Evolutionary conservation across 2,113 vertebrate genomes (phyloP), one percentile per base, ranked within the genome.

Genomic region (Herpailurus yagouaroundi): DNA sequence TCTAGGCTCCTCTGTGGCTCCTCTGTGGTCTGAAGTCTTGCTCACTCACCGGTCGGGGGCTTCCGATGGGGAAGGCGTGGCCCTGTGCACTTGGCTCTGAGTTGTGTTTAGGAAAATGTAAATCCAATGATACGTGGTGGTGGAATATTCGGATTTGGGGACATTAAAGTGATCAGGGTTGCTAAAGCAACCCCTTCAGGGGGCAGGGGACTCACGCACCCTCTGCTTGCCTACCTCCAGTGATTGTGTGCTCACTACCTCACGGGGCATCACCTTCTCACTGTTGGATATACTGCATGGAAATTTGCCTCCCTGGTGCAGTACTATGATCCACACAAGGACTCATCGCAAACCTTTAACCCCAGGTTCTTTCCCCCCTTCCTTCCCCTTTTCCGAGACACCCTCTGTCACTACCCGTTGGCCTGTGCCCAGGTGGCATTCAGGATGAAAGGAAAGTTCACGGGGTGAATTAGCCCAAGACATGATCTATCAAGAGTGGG

Each of bases 41-140:
- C 36, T 48, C 63, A 14, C 82, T 27, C 27, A 5, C 10, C 8
- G 12, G 12, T 25, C 27, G 25, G 80, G 77, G 38, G 7, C 68
- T 38, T 93, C 38, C 14, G 2, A 8, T 0, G 19, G 15, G 50
- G 60, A 69, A 60, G 38, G 27, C 1, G 0, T 55, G n/a, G 52
- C 55, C 4, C 0, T 25, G 6, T 57, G 48, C 7, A 31, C 36
- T 27, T 45, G 7, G 6, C 50, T 64, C 50, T 12, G n/a, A 31
- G 48, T 71, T 3, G 4, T 5, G 31, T 80, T 79, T 80, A 66
- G 63, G 63, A 64, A 71, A 29, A 63, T 12, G 15, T 89, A 9
- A 29, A 36, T 31, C 16, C 41, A 23, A 0, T 31, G 52, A 23
- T 5, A 9, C 1, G 1, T 3, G 7, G 3, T 36, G 23, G 48